Evolutionary conservation across 1,140 invertebrate species (phyloP).

Genomic region (Drusus annulatus): DNA sequence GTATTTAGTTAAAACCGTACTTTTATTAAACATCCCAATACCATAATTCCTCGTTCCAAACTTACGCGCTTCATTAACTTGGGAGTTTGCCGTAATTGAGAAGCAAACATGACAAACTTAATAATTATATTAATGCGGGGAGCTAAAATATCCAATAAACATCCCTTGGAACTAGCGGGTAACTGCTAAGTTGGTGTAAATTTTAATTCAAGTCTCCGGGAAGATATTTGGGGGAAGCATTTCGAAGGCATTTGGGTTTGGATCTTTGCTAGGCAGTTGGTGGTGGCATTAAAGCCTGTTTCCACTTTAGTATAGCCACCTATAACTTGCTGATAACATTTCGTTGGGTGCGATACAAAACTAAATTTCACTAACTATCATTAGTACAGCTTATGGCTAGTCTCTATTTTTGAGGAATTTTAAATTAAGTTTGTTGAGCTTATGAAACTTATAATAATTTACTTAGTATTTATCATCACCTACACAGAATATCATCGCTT

Average conservation of each 20-base stretch:
- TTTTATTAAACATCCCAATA: no score
- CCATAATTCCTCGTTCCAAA: background rate
- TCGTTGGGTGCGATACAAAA: conserved; percentile 7
- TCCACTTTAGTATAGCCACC: background rate
- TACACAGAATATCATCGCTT: no score
- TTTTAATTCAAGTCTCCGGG: conserved; percentile 6
- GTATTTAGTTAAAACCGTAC: no score
- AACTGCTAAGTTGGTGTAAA: conserved; percentile 1
- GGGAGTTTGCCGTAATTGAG: background rate
- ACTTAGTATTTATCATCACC: no score
- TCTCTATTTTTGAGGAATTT: no score
- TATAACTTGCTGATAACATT: background rate
- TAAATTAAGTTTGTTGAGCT: no score
- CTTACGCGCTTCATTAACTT: background rate
- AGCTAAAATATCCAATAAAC: conserved; percentile 14
- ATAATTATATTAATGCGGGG: background rate
- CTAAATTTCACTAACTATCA: background rate
- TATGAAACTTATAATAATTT: no score
- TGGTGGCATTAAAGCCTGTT: background rate
- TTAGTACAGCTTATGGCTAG: background rate
- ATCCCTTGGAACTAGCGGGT: background rate
- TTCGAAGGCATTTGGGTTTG: background rate
- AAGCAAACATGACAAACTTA: conserved; percentile 13
- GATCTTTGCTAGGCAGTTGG: background rate
- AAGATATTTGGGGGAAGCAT: background rate